Evolutionary conservation across 2,888 invertebrate genomes (phyloP).

Genomic region (Melinaea menophilus): DNA sequence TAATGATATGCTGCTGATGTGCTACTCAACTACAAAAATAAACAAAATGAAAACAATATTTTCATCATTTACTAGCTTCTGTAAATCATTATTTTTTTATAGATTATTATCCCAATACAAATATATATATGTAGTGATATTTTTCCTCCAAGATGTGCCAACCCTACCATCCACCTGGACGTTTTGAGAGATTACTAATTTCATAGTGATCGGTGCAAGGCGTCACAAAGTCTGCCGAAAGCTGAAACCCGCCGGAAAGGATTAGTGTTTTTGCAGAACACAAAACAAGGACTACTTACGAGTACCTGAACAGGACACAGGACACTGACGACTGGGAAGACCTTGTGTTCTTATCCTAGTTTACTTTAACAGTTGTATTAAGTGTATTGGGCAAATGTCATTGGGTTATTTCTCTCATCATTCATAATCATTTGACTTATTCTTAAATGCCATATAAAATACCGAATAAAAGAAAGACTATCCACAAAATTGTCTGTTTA

Average conservation of each 20-base stretch:
- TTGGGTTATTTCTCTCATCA: not conserved
- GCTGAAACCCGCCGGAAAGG: conserved; percentile 64
- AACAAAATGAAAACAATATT: too few relatives aligned
- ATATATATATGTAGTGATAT: conserved; percentile 3
- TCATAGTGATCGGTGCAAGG: conserved; percentile 46
- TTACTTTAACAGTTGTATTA: conserved; percentile 9
- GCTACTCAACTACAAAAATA: too few relatives aligned
- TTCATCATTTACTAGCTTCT: too few relatives aligned
- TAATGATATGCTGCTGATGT: too few relatives aligned
- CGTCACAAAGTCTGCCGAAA: conserved; percentile 74
- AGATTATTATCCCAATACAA: too few relatives aligned
- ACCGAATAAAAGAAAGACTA: too few relatives aligned
- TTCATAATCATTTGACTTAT: not conserved
- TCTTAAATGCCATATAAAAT: too few relatives aligned
- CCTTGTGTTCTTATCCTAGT: conserved; percentile 20
- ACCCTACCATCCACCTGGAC: conserved; percentile 54
- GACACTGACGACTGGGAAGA: conserved; percentile 15
- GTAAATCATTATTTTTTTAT: too few relatives aligned
- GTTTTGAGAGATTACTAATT: conserved; percentile 62
- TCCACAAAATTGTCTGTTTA: too few relatives aligned
- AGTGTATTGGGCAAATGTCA: not conserved
- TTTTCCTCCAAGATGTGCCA: conserved; percentile 35
- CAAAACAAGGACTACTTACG: conserved; percentile 44
- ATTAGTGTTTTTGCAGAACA: conserved; percentile 71
- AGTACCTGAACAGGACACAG: conserved; percentile 10